Base-by-base conservation (phyloP, 2,888 invertebrate genomes). In the Lepidochrysops patricia region DNA sequence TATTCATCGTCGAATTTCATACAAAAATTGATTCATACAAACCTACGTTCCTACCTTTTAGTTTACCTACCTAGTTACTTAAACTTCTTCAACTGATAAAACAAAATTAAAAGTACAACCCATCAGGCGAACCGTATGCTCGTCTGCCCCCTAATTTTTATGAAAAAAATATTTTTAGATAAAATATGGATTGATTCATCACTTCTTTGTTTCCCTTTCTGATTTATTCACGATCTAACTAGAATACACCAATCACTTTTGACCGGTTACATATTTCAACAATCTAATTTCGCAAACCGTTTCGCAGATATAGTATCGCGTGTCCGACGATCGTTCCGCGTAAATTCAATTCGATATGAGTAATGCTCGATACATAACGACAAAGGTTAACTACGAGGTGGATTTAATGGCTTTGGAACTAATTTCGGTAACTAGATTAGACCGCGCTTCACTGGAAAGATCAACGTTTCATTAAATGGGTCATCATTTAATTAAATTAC, bases 351-450 rank as follows among this genome's bases (percentile, higher is more conserved):
- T 26, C 25, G 26, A 26, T 26, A 50, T 50, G 50, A 26, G 50
- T 50, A 50, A 50, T 50, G 26, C 26, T 26, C 26, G 26, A 50
- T 50, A 50, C 50, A n/a, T 26, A 26, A 13, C 26, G 50, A 50
- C 50, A n/a, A n/a, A 50, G 26, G 26, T n/a, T 49, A 49, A 25
- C 49, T 50, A 25, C 7, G 50, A 26, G 9, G 6, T 43, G 43
- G 43, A 19, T 43, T 43, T 26, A 6, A n/a, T 50, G 25, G 50
- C 25, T 50, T 25, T 6, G 7, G 50, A 43, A 26, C 50, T 26
- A 50, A 50, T 50, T 50, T 50, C 25, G 50, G 25, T 50, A 37
- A 37, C 37, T 50, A 50, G 50, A 25, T 50, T 50, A 50, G 26
- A n/a, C 50, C 25, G 3, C 34, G 34, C 29, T 29, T 29, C 29